A percentile compares a stretch with the other conserved stretches of the same genome.
Evolutionary conservation across 1,140 invertebrate genomes (phyloP).

Genomic region (Helicorthomorpha holstii): DNA sequence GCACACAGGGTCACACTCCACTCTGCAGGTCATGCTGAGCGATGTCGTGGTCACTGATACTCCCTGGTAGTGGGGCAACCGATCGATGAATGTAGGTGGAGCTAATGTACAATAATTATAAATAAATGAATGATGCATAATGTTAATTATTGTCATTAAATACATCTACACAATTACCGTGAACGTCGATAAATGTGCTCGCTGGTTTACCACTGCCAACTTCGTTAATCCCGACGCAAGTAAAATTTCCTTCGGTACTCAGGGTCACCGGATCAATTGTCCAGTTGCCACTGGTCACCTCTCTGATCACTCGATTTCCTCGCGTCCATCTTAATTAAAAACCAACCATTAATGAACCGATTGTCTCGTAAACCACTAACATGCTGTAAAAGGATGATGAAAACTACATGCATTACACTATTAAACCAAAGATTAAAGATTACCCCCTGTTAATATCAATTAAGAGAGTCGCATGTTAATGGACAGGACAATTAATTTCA

Average conservation of each 20-base stretch:
- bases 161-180: no score
- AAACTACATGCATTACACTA: no score
- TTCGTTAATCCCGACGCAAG: constrained; percentile 62
- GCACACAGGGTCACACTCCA: constrained; percentile 72
- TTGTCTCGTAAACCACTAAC: no score
- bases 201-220: constrained; percentile 58
- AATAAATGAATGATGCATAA: no score
- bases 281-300: constrained; percentile 51
- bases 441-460: no score
- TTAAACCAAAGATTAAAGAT: no score
- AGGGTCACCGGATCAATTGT: constrained; percentile 60
- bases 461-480: no score
- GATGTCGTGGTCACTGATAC: constrained; percentile 50
- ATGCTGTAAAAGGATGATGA: no score
- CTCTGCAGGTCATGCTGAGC: constrained; percentile 63
- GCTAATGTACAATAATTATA: constrained; percentile 36
- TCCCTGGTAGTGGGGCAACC: constrained; percentile 61
- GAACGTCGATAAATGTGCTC: constrained; percentile 52
- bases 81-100: constrained; percentile 65
- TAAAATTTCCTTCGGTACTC: constrained; percentile 67
- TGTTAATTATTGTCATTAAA: no score
- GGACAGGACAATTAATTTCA: no score
- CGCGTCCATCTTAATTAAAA: constrained; percentile 47
- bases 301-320: constrained; percentile 47
- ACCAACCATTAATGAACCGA: no score